Base-by-base conservation (phyloP, 1,140 invertebrate genomes). In the Apis florea region DNA sequence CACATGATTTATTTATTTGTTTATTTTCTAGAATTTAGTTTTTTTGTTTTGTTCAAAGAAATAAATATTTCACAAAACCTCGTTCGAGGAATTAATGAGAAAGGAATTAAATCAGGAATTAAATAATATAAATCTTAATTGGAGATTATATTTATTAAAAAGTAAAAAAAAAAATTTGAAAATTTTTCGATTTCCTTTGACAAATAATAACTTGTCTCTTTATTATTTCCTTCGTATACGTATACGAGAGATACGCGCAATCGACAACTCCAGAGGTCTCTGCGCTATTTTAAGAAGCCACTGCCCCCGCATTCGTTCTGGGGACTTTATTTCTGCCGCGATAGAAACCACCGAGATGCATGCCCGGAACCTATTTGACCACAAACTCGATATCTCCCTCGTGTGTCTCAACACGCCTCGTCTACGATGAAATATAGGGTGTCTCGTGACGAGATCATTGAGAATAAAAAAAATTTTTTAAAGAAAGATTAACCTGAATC, bases 271-370 rank as follows among this genome's bases (percentile, higher is more conserved):
- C 70, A 83, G 72, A 61, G 56, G 84, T 79, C 75, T 76, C 56
- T 71, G 21, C n/a, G 84, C 76, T 86, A 86, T 86, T 86, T 86
- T 86, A 86, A 86, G 85, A 86, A 61, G 40, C 15, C 10, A 51
- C 80, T 73, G 72, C 85, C 85, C 85, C 84, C 85, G 85, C 85
- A 69, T 79, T 86, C 85, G 85, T 86, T 83, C 61, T 61, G 51
- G 26, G 51, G 81, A 74, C 73, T 80, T 86, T 86, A 86, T 86
- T 86, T 79, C 70, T 86, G 84, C 67, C n/a, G 61, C 81, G 63
- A 83, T 83, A 83, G 13, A 72, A 85, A 61, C 56, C 61, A 49
- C 51, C 53, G 24, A 58, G 61, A 81, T 53, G 31, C 56, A 73
- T 71, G 31, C n/a, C 49, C 51, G 53, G 64, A 31, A 49, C 54